Conservation (phyloP, 1,140 invertebrate genomes). For the Brachionus calyciflorus region DNA sequence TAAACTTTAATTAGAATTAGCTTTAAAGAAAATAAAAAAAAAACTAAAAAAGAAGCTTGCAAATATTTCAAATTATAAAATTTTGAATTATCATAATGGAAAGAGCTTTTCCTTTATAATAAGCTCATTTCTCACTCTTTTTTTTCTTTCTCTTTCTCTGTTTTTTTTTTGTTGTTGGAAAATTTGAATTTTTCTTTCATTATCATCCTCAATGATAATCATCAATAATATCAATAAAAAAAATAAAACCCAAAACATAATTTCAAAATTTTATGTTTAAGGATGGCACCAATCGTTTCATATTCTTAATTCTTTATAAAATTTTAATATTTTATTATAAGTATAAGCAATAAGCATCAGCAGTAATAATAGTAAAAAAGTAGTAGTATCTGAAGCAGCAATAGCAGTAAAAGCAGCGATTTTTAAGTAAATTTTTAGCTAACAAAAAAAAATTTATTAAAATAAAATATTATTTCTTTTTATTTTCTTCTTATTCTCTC, state of each 20-base stretch:
- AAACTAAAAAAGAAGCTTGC: no score
- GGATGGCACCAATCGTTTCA: constrained; percentile 4
- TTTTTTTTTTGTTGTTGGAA: no score
- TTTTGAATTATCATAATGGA: no score
- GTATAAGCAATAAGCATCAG: not conserved
- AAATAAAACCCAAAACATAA: not conserved
- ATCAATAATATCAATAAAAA: constrained; percentile 36
- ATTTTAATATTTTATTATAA: constrained; percentile 41
- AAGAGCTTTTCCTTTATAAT: no score
- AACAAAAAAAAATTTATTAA: constrained; percentile 20
- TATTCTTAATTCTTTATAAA: not conserved
- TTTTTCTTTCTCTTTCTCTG: no score
- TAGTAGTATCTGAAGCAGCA: not conserved
- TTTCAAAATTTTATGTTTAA: constrained; percentile 22
- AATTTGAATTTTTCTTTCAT: not conserved
- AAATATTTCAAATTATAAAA: no score
- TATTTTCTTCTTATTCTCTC: not conserved
- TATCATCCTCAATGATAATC: constrained; percentile 28
- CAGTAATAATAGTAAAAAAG: constrained; percentile 10
- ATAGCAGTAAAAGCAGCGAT: not conserved
- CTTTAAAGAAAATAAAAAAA: not conserved
- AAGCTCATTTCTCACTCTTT: no score
- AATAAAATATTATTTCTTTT: constrained; percentile 38
- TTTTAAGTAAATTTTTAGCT: constrained; percentile 29
- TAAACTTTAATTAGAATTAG: constrained; percentile 21